These are phyloP conservation scores for Phacellophora camtschatica DNA, from an alignment of 30 jellyfish, hydroid and myxozoan species.

Conservation along the genomic window DNA sequence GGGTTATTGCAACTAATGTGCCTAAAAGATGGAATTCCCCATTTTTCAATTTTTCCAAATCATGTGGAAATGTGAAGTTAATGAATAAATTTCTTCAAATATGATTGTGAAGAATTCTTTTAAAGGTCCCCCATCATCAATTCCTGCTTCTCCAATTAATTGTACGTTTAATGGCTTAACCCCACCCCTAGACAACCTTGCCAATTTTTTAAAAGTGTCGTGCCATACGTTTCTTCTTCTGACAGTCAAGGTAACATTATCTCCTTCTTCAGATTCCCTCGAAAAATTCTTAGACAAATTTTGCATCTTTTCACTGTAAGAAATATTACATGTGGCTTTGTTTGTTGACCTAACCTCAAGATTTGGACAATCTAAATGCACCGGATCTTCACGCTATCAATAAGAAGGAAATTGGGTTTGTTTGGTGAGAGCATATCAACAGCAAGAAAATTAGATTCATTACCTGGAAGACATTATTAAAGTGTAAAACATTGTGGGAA, in stretches of 20 bases:
- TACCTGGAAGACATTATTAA: too few relatives aligned
- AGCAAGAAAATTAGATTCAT: too few relatives aligned
- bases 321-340: too few relatives aligned
- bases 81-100: not conserved
- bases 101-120: constrained; percentile 1
- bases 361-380: too few relatives aligned
- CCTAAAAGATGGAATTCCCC: constrained; percentile 3
- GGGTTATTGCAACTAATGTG: not conserved
- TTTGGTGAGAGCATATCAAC: too few relatives aligned
- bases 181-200: not conserved
- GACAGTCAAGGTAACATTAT: not conserved
- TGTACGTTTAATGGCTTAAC: not conserved
- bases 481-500: too few relatives aligned
- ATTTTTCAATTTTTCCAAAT: not conserved
- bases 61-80: not conserved
- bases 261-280: not conserved
- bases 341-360: too few relatives aligned
- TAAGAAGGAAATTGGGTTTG: too few relatives aligned
- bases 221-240: constrained; percentile 8
- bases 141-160: constrained; percentile 1
- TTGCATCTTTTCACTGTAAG: too few relatives aligned
- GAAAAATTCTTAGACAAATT: not conserved
- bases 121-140: constrained; percentile 8
- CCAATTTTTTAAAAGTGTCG: not conserved
- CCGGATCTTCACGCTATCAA: too few relatives aligned